Evolutionary conservation across 2,113 vertebrate species (phyloP), one percentile per base, ranked within the genome.

Genomic region (Pluvianellus socialis): DNA sequence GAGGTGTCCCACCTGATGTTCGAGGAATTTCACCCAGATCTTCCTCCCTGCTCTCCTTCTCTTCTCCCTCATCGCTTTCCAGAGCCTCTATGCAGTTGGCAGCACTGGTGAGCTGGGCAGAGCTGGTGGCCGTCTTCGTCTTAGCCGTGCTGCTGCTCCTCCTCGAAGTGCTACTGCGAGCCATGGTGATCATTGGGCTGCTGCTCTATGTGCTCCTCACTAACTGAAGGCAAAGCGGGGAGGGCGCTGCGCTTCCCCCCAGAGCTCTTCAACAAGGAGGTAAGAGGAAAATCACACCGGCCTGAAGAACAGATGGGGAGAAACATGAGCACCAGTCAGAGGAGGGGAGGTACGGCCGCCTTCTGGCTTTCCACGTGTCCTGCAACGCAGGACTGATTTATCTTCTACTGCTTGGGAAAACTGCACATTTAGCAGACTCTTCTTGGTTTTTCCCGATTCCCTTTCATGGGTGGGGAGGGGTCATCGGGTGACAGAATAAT

Each of bases 111-210:
- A 21, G n/a, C 18, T 28, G 58, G 35, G 40, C 66, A 32, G 27
- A 67, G 23, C 30, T 17, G 10, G 26, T 28, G 12, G 14, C 10
- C 2, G 0, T 14, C 38, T 2, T 23, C 4, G 0, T 49, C 33
- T 5, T 47, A 1, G 11, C 14, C 3, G 0, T 45, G 15, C 45
- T 70, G 65, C 53, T 62, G 20, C n/a, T 47, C 7, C 47, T 70
- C 2, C 1, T 35, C 2, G 53, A 61, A 22, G 45, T 15, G 33
- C 47, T 75, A 9, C 9, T 76, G 33, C 18, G 47, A 11, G 47
- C 62, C 55, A 5, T 38, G 47, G 45, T 75, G 53, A 55, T 62
- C 49, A 56, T 63, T 2, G 50, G 53, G 38, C 20, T 76, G 11
- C 80, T 76, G 53, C 61, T 84, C 62, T 76, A 70, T 2, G 2